Percentiles rank a stretch among this genome's conserved stretches.
These are phyloP conservation scores for Synanthedon formicaeformis DNA, from an alignment of 2,888 invertebrate species.

Conservation along the genomic window DNA sequence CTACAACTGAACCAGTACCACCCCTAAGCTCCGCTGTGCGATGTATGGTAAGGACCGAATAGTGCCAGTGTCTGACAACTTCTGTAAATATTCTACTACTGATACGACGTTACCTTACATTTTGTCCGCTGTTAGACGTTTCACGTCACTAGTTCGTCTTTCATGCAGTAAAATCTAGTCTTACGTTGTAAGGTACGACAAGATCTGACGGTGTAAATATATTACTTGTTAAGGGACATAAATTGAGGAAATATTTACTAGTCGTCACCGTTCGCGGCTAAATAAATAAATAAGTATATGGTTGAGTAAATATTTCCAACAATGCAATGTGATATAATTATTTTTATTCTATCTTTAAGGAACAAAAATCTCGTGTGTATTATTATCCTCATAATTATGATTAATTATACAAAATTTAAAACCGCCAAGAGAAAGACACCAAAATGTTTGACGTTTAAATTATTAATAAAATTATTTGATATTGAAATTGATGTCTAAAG, in stretches of 20 bases:
- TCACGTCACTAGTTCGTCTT: constrained; percentile 8
- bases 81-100: too few relatives aligned
- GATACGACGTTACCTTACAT: neutral
- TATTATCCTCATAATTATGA: constrained; percentile 17
- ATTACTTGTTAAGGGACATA: constrained; percentile 39
- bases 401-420: constrained; percentile 21
- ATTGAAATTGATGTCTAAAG: constrained; percentile 49
- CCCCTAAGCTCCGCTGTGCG: too few relatives aligned
- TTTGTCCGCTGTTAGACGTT: neutral
- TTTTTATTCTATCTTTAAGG: constrained; percentile 43
- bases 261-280: constrained; percentile 10
- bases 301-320: constrained; percentile 45
- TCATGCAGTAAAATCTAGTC: constrained; percentile 68
- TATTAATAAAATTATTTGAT: constrained; percentile 23
- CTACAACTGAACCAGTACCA: constrained; percentile 27
- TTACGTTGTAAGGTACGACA: constrained; percentile 60
- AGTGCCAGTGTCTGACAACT: too few relatives aligned
- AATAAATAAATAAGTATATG: too few relatives aligned
- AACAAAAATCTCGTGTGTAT: constrained; percentile 45
- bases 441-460: constrained; percentile 29
- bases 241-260: constrained; percentile 50
- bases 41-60: too few relatives aligned
- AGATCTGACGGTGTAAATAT: constrained; percentile 60
- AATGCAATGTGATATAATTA: constrained; percentile 63
- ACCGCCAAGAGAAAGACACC: constrained; percentile 43